Evolutionary conservation across 2,113 vertebrate species (phyloP).

Genomic region (Amazona vittata): DNA sequence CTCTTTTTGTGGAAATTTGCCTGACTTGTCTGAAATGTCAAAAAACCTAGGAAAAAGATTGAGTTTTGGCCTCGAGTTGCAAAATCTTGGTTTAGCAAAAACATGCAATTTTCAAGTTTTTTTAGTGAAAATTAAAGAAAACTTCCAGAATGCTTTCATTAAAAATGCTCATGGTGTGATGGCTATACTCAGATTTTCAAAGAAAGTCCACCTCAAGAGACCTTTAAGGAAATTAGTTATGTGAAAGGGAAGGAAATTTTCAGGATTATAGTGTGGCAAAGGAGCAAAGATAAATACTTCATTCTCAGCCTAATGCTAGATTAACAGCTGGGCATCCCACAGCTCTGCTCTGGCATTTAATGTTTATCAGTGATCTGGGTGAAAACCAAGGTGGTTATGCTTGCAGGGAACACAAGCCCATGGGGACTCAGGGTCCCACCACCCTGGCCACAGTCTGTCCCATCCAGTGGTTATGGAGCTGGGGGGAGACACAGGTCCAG

Average conservation of each 20-base stretch:
- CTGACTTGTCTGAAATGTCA: neutral
- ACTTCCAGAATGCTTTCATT: neutral
- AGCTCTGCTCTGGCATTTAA: neutral
- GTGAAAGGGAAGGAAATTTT: neutral
- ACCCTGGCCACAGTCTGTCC: fast-evolving
- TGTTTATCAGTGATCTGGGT: neutral
- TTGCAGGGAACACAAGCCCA: neutral
- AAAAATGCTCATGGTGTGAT: neutral
- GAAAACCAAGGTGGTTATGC: neutral
- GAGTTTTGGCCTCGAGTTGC: neutral
- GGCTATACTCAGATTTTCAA: neutral
- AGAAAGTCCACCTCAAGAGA: neutral
- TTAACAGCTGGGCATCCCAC: neutral
- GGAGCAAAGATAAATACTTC: neutral
- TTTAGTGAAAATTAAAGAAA: neutral
- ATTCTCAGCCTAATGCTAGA: neutral
- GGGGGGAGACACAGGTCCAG: neutral
- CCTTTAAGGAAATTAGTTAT: neutral
- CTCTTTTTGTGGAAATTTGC: neutral
- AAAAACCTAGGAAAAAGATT: neutral
- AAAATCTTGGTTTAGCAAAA: neutral
- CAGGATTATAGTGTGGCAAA: neutral
- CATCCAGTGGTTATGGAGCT: neutral
- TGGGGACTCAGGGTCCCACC: neutral
- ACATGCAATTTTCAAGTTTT: neutral